phyloP scores from a whole-genome alignment of 2,113 vertebrate species.

The Zosterops borbonicus region DNA sequence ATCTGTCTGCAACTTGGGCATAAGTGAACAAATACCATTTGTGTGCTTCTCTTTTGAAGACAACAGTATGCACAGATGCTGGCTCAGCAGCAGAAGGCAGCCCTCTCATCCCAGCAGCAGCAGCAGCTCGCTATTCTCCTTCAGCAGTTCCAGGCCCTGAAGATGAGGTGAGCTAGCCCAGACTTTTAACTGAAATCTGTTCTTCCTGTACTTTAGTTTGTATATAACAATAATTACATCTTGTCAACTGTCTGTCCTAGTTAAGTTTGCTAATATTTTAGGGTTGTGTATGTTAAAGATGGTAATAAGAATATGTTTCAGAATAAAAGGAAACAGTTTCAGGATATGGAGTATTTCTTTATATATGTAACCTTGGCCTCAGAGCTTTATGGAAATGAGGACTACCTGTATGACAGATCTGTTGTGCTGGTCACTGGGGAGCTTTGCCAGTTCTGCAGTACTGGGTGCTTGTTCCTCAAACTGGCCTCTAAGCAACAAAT shows the following conservation, averaged over 20 bases:
- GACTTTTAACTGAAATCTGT: neutral
- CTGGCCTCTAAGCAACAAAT: neutral
- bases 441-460: neutral
- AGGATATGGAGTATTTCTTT: neutral
- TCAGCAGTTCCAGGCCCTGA: slow-evolving; percentile 93
- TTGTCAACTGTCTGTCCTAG: neutral
- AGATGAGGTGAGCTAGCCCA: slow-evolving; percentile 84
- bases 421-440: neutral
- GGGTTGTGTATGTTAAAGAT: neutral
- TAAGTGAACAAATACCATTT: neutral
- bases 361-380: neutral
- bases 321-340: neutral
- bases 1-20: neutral
- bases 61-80: slow-evolving; percentile 94
- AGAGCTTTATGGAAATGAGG: neutral
- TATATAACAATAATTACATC: neutral
- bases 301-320: neutral
- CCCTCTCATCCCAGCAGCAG: slow-evolving; percentile 91
- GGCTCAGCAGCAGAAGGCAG: slow-evolving; percentile 93
- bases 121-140: slow-evolving; percentile 91
- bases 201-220: neutral
- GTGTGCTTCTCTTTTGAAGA: slow-evolving; percentile 74
- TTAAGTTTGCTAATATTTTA: neutral
- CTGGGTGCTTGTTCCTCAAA: neutral
- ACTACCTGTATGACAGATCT: neutral